phyloP scores from a whole-genome alignment of 2,113 vertebrate species.

The Oenanthe melanoleuca region DNA sequence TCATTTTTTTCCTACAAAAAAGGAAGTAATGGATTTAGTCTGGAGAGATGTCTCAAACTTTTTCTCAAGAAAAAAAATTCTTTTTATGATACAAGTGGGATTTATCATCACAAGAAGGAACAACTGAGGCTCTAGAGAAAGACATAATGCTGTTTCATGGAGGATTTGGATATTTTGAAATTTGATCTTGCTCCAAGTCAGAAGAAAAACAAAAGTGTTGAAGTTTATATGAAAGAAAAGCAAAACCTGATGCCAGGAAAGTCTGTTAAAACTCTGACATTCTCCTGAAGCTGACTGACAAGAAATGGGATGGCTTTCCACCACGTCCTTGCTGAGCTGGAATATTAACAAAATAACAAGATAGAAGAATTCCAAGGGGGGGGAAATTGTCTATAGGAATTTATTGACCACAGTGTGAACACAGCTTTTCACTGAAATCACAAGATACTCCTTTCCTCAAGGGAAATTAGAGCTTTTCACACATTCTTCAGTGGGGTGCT shows the following conservation, averaged over 20 bases:
- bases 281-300: background rate
- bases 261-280: background rate
- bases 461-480: conserved; percentile 67
- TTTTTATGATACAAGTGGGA: background rate
- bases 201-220: conserved; percentile 14
- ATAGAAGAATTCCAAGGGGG: conserved; percentile 4
- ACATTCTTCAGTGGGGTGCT: conserved; percentile 28
- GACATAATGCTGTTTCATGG: background rate
- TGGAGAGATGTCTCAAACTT: background rate
- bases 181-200: conserved; percentile 48
- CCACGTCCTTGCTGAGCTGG: background rate
- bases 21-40: background rate
- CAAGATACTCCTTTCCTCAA: conserved; percentile 42
- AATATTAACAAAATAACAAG: background rate
- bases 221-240: conserved; percentile 17
- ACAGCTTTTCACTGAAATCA: conserved; percentile 36
- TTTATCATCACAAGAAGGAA: background rate
- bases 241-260: background rate
- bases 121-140: conserved; percentile 8
- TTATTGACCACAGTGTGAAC: conserved; percentile 4
- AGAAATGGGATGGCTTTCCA: background rate
- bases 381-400: conserved; percentile 10
- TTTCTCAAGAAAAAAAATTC: background rate
- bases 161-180: conserved; percentile 51
- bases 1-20: background rate